Evolutionary conservation across 1,140 invertebrate genomes (phyloP), one percentile per base, ranked within the genome.

Genomic region (Rhagoletis pomonella): DNA sequence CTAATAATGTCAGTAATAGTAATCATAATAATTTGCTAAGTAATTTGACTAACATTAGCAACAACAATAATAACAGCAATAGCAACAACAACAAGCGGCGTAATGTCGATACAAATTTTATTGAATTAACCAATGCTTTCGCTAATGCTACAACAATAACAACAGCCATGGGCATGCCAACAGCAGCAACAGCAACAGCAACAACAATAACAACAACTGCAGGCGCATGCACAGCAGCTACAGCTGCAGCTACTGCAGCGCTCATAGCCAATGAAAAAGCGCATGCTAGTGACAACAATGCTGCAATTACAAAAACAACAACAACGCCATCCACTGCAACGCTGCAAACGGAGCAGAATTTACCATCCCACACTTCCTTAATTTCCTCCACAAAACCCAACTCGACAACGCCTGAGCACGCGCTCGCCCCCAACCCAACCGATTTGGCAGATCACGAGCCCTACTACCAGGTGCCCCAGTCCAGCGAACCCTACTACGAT

Each of bases 401-500:
- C 12, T 19, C 29, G 77, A 14, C 55, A 85, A 85, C n/a, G 2
- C 84, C 6, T 10, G 7, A 59, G 29, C 29, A 55, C 3, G 3
- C 64, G 39, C 42, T 42, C 47, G 58, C n/a, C 39, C 4, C 2
- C 67, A 73, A 44, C 39, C 6, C 44, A 42, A 44, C 85, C 9
- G 29, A 64, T 42, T 64, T 17, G 17, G 47, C 6, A 6, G 19
- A 86, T 87, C 73, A 55, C 10, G 92, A 93, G 87, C 91, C 92
- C 65, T 93, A 93, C 73, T 93, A 93, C 88, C 91, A 93, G 87
- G 91, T 93, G 87, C 92, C 92, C 17, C 92, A 92, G 85, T 88
- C 90, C n/a, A 86, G 73, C n/a, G 92, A 93, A 62, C 92, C 92
- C 19, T 93, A 93, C 60, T 93, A 93, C 88, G 91, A 93, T 88